These are phyloP conservation scores for Dolichotis patagonum DNA, from an alignment of 2,113 vertebrate species.

Conservation along the genomic window DNA sequence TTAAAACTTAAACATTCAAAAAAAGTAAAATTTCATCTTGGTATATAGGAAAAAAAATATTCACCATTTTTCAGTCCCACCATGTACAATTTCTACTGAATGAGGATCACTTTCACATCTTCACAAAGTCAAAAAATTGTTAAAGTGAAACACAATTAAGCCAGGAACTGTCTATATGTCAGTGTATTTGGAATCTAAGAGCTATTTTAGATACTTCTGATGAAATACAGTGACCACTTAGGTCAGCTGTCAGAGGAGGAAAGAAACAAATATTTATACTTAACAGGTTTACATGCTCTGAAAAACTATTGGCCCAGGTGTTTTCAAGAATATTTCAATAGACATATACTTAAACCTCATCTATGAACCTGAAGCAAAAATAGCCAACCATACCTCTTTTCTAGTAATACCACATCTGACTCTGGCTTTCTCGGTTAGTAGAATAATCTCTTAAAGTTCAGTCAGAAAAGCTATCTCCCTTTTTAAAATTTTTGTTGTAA, in stretches of 20 bases:
- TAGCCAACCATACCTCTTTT: neutral
- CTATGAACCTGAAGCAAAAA: slow-evolving; percentile 52
- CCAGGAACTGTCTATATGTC: neutral
- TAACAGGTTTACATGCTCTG: neutral
- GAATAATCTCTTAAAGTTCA: slow-evolving; percentile 11
- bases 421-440: slow-evolving; percentile 11
- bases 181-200: neutral
- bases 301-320: neutral
- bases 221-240: slow-evolving; percentile 12
- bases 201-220: slow-evolving; percentile 26
- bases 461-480: neutral
- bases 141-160: neutral
- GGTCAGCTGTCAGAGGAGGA: neutral
- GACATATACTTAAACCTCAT: slow-evolving; percentile 8
- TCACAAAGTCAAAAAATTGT: neutral
- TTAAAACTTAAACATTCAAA: neutral
- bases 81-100: neutral
- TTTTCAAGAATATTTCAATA: slow-evolving; percentile 39
- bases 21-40: too few species aligned
- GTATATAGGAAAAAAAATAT: neutral
- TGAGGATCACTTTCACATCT: neutral
- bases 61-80: neutral
- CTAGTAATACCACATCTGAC: neutral
- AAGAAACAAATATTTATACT: neutral
- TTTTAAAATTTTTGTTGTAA: neutral